These are phyloP conservation scores for Habrosyne pyritoides DNA, from an alignment of 2,888 invertebrate genomes.

Conservation along the genomic window DNA sequence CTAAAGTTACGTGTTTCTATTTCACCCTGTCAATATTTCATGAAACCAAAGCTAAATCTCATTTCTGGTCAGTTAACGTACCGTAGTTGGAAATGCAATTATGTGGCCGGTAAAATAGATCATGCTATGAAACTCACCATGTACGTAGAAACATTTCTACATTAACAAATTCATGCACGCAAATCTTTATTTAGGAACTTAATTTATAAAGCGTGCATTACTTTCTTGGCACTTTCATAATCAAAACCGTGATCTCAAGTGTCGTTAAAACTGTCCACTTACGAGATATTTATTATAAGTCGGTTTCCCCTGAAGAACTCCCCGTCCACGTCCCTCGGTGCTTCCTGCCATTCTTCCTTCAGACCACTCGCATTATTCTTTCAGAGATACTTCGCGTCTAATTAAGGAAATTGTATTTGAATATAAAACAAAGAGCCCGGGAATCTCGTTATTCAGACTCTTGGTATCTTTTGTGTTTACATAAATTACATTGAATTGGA, in stretches of 20 bases:
- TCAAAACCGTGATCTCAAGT: conserved; percentile 29
- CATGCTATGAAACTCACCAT: conserved; percentile 10
- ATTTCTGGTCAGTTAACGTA: conserved; percentile 13
- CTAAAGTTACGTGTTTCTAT: conserved; percentile 17
- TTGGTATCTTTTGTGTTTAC: conserved; percentile 48
- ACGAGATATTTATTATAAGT: conserved; percentile 42
- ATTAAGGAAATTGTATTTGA: conserved; percentile 72
- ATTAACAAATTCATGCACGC: background rate
- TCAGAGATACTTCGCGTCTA: conserved; percentile 60
- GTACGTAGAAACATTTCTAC: background rate
- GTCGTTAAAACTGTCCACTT: conserved; percentile 34
- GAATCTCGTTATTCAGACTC: conserved; percentile 51
- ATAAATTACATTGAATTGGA: conserved; percentile 27
- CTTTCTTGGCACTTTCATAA: conserved; percentile 17
- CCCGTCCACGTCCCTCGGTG: conserved; percentile 25
- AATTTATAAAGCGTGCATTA: background rate
- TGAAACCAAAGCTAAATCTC: conserved; percentile 37
- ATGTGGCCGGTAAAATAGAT: conserved; percentile 29
- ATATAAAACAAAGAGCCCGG: conserved; percentile 56
- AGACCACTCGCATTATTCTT: conserved; percentile 61
- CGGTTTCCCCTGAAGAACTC: conserved; percentile 26
- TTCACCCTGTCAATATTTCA: conserved; percentile 35
- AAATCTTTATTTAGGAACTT: background rate
- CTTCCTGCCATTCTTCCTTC: conserved; percentile 36
- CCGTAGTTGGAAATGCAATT: conserved; percentile 20